These are phyloP conservation scores for Leucoptera coffeella DNA, from an alignment of 2,888 invertebrate species.

Conservation along the genomic window DNA sequence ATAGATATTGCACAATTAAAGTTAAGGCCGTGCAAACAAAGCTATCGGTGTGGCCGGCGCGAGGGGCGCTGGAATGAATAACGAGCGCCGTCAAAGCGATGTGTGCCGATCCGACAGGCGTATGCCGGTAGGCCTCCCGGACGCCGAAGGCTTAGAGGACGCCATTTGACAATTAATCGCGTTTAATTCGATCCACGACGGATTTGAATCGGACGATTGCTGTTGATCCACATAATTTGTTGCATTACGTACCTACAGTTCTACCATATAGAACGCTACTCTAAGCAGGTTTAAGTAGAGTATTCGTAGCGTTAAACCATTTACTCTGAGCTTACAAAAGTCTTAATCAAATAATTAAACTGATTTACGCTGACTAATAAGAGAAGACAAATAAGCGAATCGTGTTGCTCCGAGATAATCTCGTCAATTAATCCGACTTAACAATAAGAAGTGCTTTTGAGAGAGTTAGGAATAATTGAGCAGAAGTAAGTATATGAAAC, in stretches of 20 bases:
- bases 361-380: too few species aligned
- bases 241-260: constrained; percentile 7
- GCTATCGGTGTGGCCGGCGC: constrained; percentile 19
- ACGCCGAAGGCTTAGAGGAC: constrained; percentile 24
- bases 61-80: constrained; percentile 39
- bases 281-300: too few species aligned
- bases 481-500: too few species aligned
- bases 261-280: too few species aligned
- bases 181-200: constrained; percentile 46
- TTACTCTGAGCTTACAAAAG: too few species aligned
- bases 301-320: too few species aligned
- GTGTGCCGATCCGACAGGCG: constrained; percentile 23
- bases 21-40: constrained; percentile 25
- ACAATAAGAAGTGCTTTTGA: constrained; percentile 34
- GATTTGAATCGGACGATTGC: constrained; percentile 50
- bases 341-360: too few species aligned
- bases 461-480: constrained; percentile 19
- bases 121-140: constrained; percentile 5
- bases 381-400: constrained; percentile 45
- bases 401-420: constrained; percentile 51
- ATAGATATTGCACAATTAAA: too few species aligned
- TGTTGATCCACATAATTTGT: constrained; percentile 44
- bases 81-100: constrained; percentile 47
- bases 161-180: constrained; percentile 47
- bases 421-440: constrained; percentile 52